A percentile compares a stretch with the other conserved stretches of the same genome.
Conservation (phyloP, 2,888 invertebrate species). For the Apamea sordens region DNA sequence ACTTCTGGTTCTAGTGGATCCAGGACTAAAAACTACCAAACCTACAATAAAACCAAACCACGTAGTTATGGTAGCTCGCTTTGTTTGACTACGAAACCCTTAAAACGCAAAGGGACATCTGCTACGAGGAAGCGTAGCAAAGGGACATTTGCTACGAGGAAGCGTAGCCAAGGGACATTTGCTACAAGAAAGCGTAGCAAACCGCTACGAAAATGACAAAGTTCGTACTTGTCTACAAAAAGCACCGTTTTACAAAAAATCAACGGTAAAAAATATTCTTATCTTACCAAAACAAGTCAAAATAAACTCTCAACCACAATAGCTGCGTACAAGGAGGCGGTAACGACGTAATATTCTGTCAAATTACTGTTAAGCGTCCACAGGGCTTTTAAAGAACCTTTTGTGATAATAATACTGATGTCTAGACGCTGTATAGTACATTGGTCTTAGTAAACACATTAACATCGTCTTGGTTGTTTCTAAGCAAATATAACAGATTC, state of each 20-base stretch:
- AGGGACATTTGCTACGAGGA: neutral
- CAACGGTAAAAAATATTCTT: neutral
- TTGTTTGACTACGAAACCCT: neutral
- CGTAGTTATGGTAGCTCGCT: neutral
- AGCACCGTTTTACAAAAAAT: neutral
- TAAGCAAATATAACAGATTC: neutral
- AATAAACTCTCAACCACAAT: constrained; percentile 28
- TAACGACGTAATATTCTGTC: constrained; percentile 48
- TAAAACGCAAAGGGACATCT: neutral
- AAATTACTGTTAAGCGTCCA: constrained; percentile 43
- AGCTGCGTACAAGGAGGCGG: neutral
- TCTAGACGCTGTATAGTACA: constrained; percentile 46
- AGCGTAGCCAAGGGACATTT: neutral
- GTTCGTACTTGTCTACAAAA: neutral
- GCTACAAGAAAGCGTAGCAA: constrained; percentile 36
- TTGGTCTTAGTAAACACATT: constrained; percentile 24
- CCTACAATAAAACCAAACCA: neutral
- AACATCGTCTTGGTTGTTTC: neutral
- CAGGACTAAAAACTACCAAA: neutral
- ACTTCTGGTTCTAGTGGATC: neutral
- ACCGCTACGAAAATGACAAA: constrained; percentile 9
- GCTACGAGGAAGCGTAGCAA: neutral
- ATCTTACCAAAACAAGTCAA: constrained; percentile 8
- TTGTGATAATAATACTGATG: constrained; percentile 37
- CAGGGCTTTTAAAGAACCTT: constrained; percentile 37